Conservation (phyloP, 2,113 vertebrate species). For the Tupaia tana region DNA sequence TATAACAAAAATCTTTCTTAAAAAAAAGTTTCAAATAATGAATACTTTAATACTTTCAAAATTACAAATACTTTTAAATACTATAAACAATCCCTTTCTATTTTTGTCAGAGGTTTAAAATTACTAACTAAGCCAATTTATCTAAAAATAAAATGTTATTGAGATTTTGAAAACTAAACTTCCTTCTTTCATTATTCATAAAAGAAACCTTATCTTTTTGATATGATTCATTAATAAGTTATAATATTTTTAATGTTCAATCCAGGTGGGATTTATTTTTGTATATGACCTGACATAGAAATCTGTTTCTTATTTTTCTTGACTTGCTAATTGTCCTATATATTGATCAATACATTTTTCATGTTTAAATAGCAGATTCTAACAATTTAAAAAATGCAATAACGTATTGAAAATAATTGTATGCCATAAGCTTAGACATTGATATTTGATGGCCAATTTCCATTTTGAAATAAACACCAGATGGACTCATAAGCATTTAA, state of each 20-base stretch:
- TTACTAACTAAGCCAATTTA: not conserved
- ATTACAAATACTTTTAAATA: not conserved
- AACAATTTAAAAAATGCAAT: not conserved
- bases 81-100: not conserved
- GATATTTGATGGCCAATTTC: not conserved
- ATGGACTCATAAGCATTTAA: conserved; percentile 15
- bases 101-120: not conserved
- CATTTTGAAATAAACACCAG: conserved; percentile 3
- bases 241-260: not conserved
- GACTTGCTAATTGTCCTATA: not conserved
- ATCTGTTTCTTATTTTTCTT: not conserved
- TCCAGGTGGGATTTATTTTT: not conserved
- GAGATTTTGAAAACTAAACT: not conserved
- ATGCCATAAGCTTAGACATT: not conserved
- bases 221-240: not conserved
- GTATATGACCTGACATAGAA: not conserved
- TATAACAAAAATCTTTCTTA: not conserved
- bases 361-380: not conserved
- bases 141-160: not conserved
- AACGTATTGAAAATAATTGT: not conserved
- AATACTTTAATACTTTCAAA: not conserved
- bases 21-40: not conserved
- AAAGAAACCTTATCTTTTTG: not conserved
- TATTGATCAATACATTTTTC: not conserved
- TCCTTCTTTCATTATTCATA: not conserved